Evolutionary conservation across 1,140 invertebrate species (phyloP).

Genomic region (Drosophila bipectinata): DNA sequence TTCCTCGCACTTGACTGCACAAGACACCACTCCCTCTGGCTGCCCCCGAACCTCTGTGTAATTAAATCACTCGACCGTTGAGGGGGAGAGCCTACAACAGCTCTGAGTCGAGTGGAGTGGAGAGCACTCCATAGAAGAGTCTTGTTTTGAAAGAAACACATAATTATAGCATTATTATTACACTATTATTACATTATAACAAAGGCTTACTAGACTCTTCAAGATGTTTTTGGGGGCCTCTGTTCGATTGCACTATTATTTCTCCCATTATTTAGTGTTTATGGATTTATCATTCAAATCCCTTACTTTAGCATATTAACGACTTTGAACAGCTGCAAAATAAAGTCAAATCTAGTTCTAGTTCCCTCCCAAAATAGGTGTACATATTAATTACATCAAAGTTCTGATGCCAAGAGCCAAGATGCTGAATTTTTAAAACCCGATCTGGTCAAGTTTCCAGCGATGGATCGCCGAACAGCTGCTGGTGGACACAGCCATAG

Average conservation of each 20-base stretch:
- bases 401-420: constrained; percentile 24
- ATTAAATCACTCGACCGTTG: constrained; percentile 79
- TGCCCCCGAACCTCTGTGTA: constrained; percentile 54
- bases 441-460: constrained; percentile 19
- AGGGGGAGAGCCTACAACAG: constrained; percentile 23
- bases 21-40: constrained; percentile 16
- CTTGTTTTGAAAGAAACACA: constrained; percentile 60
- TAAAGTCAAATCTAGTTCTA: constrained; percentile 38
- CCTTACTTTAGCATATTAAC: constrained; percentile 37
- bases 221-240: constrained; percentile 40
- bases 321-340: constrained; percentile 44
- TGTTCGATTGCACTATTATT: constrained; percentile 17
- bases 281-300: constrained; percentile 27
- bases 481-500: constrained; percentile 37
- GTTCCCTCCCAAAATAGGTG: constrained; percentile 38
- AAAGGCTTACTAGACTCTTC: constrained; percentile 26
- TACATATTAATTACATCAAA: constrained; percentile 51
- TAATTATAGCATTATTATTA: constrained; percentile 72
- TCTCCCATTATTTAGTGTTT: background rate
- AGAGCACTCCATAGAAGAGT: constrained; percentile 24
- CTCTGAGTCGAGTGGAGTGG: constrained; percentile 16
- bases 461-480: constrained; percentile 38
- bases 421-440: constrained; percentile 28
- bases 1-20: constrained; percentile 79
- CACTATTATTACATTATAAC: constrained; percentile 55